A percentile compares a stretch with the other conserved stretches of the same genome.
Evolutionary conservation across 2,113 vertebrate genomes (phyloP).

Genomic region (Nipponia nippon): DNA sequence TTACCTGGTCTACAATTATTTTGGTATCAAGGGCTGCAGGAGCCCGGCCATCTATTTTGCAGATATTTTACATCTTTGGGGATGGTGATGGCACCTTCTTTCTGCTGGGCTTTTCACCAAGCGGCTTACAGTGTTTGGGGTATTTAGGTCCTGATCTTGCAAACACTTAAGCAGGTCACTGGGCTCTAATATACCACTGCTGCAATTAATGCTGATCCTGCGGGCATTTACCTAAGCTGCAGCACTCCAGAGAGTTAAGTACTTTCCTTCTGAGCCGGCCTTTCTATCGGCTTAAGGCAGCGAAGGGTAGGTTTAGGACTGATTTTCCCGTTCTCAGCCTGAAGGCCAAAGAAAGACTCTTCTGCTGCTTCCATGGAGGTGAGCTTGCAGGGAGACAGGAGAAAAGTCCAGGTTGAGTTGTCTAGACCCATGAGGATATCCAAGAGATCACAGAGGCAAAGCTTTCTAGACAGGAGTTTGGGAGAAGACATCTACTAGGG

Average conservation of each 20-base stretch:
- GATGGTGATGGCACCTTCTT: not conserved
- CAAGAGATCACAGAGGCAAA: not conserved
- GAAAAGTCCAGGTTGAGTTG: not conserved
- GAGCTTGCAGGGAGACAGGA: not conserved
- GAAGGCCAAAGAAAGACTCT: not conserved
- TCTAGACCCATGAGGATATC: not conserved
- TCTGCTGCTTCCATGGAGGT: not conserved
- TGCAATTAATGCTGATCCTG: not conserved
- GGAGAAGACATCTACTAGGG: not conserved
- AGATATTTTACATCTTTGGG: not conserved
- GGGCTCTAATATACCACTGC: not conserved
- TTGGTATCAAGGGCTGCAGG: not conserved
- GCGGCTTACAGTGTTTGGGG: not conserved
- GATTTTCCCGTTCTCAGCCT: not conserved
- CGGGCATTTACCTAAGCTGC: not conserved
- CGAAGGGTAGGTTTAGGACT: not conserved
- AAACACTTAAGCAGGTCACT: not conserved
- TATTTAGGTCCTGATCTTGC: not conserved
- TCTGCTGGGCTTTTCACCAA: not conserved
- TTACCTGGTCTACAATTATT: not conserved
- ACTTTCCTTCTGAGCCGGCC: not conserved
- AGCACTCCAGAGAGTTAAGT: not conserved
- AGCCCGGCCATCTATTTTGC: not conserved
- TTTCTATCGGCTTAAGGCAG: not conserved
- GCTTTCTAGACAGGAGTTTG: not conserved